These are phyloP conservation scores for Tetrao urogallus DNA, from an alignment of 2,113 vertebrate genomes.

Conservation along the genomic window DNA sequence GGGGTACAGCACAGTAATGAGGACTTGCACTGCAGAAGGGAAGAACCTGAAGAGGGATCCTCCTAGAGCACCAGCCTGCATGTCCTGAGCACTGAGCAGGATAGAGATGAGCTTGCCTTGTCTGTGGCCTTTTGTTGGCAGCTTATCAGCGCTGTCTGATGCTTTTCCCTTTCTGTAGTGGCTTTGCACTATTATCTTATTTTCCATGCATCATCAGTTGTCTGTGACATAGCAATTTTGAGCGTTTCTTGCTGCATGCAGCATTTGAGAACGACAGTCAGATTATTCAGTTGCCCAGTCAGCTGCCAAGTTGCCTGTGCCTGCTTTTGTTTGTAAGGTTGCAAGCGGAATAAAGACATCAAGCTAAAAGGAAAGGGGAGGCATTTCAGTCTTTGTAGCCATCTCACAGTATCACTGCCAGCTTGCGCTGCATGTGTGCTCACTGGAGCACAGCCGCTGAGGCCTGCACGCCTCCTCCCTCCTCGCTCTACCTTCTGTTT, in stretches of 20 bases:
- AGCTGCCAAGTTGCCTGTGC: background rate
- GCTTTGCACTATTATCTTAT: conserved; percentile 48
- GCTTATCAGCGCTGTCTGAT: background rate
- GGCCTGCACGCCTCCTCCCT: background rate
- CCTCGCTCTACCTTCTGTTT: conserved; percentile 57
- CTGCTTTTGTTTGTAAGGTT: conserved; percentile 26
- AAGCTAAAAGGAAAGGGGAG: background rate
- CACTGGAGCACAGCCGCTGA: background rate
- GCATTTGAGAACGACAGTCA: conserved; percentile 38
- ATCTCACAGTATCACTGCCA: conserved; percentile 26
- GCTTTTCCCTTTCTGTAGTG: conserved; percentile 40
- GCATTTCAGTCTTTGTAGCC: conserved; percentile 31
- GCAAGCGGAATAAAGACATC: background rate
- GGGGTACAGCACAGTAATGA: background rate
- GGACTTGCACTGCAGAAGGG: background rate
- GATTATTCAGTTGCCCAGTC: background rate
- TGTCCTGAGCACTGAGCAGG: background rate
- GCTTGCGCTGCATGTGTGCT: conserved; percentile 5
- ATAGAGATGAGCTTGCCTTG: background rate
- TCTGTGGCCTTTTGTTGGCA: background rate
- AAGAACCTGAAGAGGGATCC: background rate
- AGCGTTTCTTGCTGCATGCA: conserved; percentile 40
- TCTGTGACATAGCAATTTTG: conserved; percentile 59
- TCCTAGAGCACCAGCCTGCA: background rate
- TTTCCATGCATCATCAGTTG: conserved; percentile 53